Evolutionary conservation across 2,113 vertebrate genomes (phyloP).

Genomic region (Melanerpes formicivorus): DNA sequence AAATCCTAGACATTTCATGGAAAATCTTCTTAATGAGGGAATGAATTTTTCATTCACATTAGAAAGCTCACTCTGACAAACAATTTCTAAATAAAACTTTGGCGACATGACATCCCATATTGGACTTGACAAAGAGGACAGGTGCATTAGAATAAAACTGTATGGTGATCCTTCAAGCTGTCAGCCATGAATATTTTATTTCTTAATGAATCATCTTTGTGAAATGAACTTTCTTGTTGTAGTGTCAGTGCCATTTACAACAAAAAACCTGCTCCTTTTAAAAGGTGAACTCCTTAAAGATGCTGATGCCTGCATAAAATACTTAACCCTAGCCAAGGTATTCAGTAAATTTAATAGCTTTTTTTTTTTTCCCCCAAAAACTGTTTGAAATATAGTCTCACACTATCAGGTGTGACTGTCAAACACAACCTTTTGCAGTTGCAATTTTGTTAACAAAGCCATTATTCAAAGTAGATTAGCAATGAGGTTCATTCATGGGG

Average conservation of each 20-base stretch:
- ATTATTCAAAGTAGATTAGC: conserved; percentile 36
- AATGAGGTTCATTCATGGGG: conserved; percentile 19
- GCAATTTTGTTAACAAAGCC: conserved; percentile 34
- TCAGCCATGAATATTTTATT: conserved; percentile 95
- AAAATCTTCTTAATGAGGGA: conserved; percentile 90
- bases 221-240: conserved; percentile 90
- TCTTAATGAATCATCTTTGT: conserved; percentile 92
- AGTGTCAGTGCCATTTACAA: conserved; percentile 87
- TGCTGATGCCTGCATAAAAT: conserved; percentile 79
- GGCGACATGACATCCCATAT: conserved; percentile 93
- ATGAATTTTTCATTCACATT: conserved; percentile 96
- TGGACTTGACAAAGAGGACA: conserved; percentile 98
- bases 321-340: conserved; percentile 72
- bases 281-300: conserved; percentile 80
- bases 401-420: not conserved
- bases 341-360: conserved; percentile 6
- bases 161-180: conserved; percentile 97
- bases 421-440: conserved; percentile 22
- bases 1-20: conserved; percentile 89
- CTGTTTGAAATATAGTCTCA: conserved; percentile 27
- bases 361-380: not conserved
- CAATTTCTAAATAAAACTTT: conserved; percentile 94
- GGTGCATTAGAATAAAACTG: conserved; percentile 98
- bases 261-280: conserved; percentile 82
- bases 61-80: conserved; percentile 88